Evolutionary conservation across 2,888 invertebrate species (phyloP).

Genomic region (Orthonevra nobilis): DNA sequence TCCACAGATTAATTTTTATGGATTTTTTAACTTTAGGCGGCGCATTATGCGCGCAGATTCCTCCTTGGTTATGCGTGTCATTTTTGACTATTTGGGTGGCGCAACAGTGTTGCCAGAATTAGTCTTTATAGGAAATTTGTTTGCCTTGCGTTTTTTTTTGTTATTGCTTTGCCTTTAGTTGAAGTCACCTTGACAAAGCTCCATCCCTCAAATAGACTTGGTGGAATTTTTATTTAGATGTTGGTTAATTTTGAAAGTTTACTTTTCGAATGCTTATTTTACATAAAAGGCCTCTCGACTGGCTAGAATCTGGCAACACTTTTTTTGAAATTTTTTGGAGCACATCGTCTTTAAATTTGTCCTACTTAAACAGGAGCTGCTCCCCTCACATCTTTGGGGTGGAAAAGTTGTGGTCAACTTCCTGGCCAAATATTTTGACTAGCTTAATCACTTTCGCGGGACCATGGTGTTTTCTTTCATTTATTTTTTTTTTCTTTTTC

Average conservation of each 20-base stretch:
- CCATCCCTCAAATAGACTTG: too few species aligned
- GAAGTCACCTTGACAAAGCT: too few species aligned
- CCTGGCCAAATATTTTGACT: constrained; percentile 64
- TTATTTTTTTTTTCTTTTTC: constrained; percentile 31
- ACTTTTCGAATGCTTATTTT: too few species aligned
- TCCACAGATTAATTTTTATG: constrained; percentile 75
- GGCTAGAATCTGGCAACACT: too few species aligned
- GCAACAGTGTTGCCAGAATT: background rate
- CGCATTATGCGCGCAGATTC: constrained; percentile 41
- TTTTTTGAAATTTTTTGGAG: too few species aligned
- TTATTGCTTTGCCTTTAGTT: background rate
- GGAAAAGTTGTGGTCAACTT: constrained; percentile 52
- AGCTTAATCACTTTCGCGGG: constrained; percentile 63
- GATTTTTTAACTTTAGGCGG: constrained; percentile 70
- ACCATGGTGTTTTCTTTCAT: constrained; percentile 20
- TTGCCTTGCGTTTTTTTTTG: background rate
- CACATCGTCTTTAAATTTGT: too few species aligned
- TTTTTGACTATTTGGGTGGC: constrained; percentile 20
- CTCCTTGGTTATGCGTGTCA: constrained; percentile 43
- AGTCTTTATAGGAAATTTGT: background rate
- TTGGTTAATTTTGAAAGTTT: too few species aligned
- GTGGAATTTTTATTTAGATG: too few species aligned
- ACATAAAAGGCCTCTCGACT: too few species aligned
- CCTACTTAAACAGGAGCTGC: too few species aligned
- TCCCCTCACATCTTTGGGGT: too few species aligned